Conservation (phyloP, 2,797 vertebrate genomes). For the Spatula versicolor region DNA sequence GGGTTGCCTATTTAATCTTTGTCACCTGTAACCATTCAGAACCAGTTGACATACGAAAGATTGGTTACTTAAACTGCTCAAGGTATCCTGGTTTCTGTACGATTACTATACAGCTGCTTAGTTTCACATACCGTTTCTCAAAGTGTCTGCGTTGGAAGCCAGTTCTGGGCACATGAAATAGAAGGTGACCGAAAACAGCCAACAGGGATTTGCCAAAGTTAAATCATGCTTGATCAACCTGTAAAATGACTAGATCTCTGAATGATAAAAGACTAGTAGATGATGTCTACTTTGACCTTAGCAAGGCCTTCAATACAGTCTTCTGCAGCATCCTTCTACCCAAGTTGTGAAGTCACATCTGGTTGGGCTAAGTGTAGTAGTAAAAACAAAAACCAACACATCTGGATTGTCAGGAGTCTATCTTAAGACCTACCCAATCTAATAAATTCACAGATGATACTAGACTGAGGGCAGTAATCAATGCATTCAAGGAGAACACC, state of each 20-base stretch:
- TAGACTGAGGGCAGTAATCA: background rate
- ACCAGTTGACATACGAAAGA: background rate
- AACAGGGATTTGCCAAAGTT: background rate
- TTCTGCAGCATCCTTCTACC: background rate
- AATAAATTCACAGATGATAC: background rate
- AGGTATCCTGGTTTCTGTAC: background rate
- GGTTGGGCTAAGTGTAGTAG: background rate
- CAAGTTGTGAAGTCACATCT: background rate
- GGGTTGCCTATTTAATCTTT: background rate
- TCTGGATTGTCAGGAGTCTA: background rate
- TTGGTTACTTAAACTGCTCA: background rate
- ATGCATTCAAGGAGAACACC: background rate
- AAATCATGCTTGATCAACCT: background rate
- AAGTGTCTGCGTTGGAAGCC: rapidly evolving
- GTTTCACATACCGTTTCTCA: background rate
- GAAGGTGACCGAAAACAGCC: background rate
- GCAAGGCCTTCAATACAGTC: background rate
- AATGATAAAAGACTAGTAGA: background rate
- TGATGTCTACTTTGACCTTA: background rate
- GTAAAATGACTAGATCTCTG: background rate
- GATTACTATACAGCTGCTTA: background rate
- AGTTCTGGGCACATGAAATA: background rate
- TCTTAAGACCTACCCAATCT: background rate
- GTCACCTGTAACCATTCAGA: background rate
- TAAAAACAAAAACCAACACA: background rate